phyloP scores from a whole-genome alignment of 2,888 invertebrate genomes.

The Leptogaster cylindrica region DNA sequence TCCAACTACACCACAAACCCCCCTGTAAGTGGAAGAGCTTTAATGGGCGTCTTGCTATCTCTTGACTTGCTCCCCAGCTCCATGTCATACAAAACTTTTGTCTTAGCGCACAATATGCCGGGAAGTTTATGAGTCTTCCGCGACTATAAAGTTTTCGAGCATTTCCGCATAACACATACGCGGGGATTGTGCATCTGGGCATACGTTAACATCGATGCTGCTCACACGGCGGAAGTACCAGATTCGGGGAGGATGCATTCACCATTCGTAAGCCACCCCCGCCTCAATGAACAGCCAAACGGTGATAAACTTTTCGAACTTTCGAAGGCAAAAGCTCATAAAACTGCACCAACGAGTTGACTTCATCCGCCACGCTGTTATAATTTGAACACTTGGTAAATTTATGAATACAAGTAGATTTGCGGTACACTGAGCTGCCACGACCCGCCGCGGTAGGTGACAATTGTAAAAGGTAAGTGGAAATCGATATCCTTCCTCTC shows the following conservation, averaged over 20 bases:
- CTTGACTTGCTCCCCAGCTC: neutral
- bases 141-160: slow-evolving; percentile 20
- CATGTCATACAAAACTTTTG: slow-evolving; percentile 23
- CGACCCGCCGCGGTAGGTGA: neutral
- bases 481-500: neutral
- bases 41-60: slow-evolving; percentile 14
- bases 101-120: slow-evolving; percentile 23
- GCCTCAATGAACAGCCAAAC: slow-evolving; percentile 15
- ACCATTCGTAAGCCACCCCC: too few relatives aligned
- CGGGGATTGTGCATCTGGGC: slow-evolving; percentile 6
- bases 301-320: neutral
- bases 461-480: slow-evolving; percentile 2
- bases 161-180: slow-evolving; percentile 13
- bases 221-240: neutral
- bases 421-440: neutral
- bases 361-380: neutral
- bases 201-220: slow-evolving; percentile 1
- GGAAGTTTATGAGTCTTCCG: slow-evolving; percentile 24
- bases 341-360: slow-evolving; percentile 1
- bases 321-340: slow-evolving; percentile 9
- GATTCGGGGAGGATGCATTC: neutral
- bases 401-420: slow-evolving; percentile 15
- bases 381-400: slow-evolving; percentile 11
- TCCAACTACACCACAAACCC: too few relatives aligned
- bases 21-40: neutral